These are phyloP conservation scores for rat (Rattus norvegicus) DNA, from an alignment of 2,113 vertebrate genomes.

Conservation along the genomic window GRCr8 NC_086026.1:101871501-101872000, in stretches of 20 bases:
- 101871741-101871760: not conserved
- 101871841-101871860: not conserved
- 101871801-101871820: not conserved
- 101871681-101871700: not conserved
- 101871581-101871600: not conserved
- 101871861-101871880: not conserved
- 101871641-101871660: not conserved
- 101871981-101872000: not conserved
- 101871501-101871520: not conserved
- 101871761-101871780: not conserved
- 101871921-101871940: not conserved
- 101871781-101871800: not conserved
- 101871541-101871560: not conserved
- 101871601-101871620: not conserved
- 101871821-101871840: not conserved
- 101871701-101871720: constrained; percentile 16
- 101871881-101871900: not conserved
- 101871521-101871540: not conserved
- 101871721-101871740: not conserved
- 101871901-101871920: not conserved
- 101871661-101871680: not conserved
- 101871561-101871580: not conserved
- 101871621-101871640: not conserved
- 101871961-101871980: not conserved
- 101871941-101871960: not conserved